Evolutionary conservation across 2,797 vertebrate species (phyloP).

Genomic region (Rhyacichthys aspro): DNA sequence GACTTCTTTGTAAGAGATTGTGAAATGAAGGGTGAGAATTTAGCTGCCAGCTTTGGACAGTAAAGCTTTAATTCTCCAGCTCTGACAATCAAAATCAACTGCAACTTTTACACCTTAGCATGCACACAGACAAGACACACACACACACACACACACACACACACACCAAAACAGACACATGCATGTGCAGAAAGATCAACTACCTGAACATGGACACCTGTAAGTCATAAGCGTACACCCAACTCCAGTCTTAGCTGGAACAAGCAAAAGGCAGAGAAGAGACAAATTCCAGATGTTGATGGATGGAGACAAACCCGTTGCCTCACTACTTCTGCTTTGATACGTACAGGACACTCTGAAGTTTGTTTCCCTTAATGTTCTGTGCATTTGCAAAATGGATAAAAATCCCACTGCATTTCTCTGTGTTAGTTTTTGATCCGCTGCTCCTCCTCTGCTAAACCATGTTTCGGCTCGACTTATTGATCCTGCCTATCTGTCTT

Average conservation of each 20-base stretch:
- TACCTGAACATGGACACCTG: constrained; percentile 63
- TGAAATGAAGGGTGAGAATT: constrained; percentile 79
- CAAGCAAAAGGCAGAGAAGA: constrained; percentile 59
- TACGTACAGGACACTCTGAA: constrained; percentile 55
- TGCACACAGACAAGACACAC: constrained; percentile 41
- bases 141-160: constrained; percentile 24
- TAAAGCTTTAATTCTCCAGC: constrained; percentile 85
- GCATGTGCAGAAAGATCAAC: constrained; percentile 63
- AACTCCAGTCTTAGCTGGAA: constrained; percentile 63
- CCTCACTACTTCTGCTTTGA: constrained; percentile 51
- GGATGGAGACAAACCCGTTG: constrained; percentile 65
- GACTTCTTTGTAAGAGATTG: constrained; percentile 78
- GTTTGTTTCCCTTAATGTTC: constrained; percentile 58
- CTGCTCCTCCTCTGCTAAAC: constrained; percentile 62
- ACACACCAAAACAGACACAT: constrained; percentile 28
- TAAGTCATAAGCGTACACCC: constrained; percentile 55
- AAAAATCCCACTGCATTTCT: constrained; percentile 54
- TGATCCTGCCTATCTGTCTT: constrained; percentile 72
- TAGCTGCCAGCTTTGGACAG: constrained; percentile 80
- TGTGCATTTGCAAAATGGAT: constrained; percentile 65
- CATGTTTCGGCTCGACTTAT: constrained; percentile 60
- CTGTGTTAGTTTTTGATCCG: constrained; percentile 50
- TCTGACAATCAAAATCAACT: constrained; percentile 87
- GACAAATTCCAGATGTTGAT: constrained; percentile 67
- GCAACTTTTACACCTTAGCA: constrained; percentile 65